Base-by-base conservation (phyloP, 2,797 vertebrate genomes). In the Zalophus californianus region DNA sequence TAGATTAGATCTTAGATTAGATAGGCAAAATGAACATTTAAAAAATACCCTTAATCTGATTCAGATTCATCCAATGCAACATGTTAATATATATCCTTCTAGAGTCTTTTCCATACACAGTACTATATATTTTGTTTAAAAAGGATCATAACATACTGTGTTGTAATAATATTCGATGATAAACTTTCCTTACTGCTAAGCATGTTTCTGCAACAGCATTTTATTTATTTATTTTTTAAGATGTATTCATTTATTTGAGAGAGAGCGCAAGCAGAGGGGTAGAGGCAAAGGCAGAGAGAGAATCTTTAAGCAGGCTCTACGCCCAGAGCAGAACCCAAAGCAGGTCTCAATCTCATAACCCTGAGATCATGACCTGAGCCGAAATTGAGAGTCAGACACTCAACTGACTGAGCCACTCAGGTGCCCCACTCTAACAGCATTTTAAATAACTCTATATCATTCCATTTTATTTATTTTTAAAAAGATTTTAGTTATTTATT, bases 11-110 rank as follows among this genome's bases (percentile, higher is more conserved):
- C 64, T 35, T 68, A 35, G 32, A 66, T 66, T 60, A 64, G 66
- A 50, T 27, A 83, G 73, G n/a, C 41, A 95, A 95, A 92, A 94
- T 20, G 11, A 66, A 85, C 64, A 41, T 70, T 90, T 94, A 16
- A 77, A 88, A 94, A 88, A 35, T 1, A 54, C 10, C 16, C 77
- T 86, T 87, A 75, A n/a, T 87, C 14, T 41, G 25, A 70, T 75
- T 88, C 29, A 41, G 41, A 72, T 21, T 50, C 80, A 88, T 60
- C n/a, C 58, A 95, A 44, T 32, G 82, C 25, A 73, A 32, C 9
- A n/a, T 56, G 27, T 52, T 73, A 41, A 23, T 38, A 50, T 58
- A 77, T 56, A 60, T 14, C 32, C 52, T 88, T 52, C n/a, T 41
- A n/a, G 21, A 48, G 32, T 84, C 18, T 83, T 86, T 82, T 38